phyloP scores from a whole-genome alignment of 2,797 vertebrate species.

The Syngnathus acus region DNA sequence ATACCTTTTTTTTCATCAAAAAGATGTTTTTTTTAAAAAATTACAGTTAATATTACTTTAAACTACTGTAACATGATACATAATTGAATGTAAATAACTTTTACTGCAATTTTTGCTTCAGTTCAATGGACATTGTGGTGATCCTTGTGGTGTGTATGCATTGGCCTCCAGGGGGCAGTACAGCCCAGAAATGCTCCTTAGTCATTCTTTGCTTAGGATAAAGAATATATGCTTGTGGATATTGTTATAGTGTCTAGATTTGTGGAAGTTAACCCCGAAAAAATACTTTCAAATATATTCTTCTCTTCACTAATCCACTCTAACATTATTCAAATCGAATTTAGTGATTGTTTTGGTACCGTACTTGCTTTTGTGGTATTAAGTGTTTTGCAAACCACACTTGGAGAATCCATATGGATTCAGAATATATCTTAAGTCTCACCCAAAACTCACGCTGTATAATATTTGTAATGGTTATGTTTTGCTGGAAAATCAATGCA shows the following conservation, averaged over 20 bases:
- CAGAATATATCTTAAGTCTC: conserved; percentile 42
- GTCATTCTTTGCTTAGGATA: not conserved
- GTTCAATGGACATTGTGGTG: not conserved
- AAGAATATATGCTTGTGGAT: not conserved
- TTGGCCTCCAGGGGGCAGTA: not conserved
- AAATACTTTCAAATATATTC: not conserved
- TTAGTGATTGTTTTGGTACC: not conserved
- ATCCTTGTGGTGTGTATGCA: not conserved
- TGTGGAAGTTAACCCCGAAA: too few species aligned
- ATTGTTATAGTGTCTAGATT: not conserved
- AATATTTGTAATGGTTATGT: conserved; percentile 33
- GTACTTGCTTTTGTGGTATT: too few species aligned
- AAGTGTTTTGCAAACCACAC: not conserved
- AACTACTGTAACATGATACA: not conserved
- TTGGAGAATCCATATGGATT: not conserved
- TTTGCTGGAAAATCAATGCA: conserved; percentile 38
- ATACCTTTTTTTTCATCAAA: too few species aligned
- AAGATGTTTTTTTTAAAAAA: not conserved
- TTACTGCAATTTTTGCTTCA: not conserved
- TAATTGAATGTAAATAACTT: not conserved
- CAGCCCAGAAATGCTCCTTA: not conserved
- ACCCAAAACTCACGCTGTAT: conserved; percentile 24
- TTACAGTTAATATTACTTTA: not conserved
- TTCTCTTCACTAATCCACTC: too few species aligned
- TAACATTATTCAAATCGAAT: not conserved